phyloP scores from a whole-genome alignment of 2,113 vertebrate genomes.

The Theropithecus gelada region DNA sequence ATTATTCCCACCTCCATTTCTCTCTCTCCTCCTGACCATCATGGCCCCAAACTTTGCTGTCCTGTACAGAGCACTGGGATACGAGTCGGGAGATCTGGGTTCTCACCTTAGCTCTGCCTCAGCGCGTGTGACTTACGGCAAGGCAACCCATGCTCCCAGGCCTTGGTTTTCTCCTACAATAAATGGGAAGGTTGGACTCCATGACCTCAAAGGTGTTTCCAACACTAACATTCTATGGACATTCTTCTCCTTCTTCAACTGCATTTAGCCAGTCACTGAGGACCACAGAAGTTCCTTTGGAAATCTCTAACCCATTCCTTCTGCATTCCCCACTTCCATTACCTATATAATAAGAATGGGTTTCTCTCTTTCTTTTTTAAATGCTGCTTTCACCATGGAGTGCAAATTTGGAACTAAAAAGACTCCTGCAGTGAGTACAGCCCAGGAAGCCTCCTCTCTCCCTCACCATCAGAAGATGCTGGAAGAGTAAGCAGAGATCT shows the following conservation, averaged over 20 bases:
- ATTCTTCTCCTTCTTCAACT: background rate
- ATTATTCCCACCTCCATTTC: background rate
- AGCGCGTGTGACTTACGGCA: background rate
- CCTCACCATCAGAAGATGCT: background rate
- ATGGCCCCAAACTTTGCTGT: background rate
- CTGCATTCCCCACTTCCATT: background rate
- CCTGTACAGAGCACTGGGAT: background rate
- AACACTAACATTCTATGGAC: background rate
- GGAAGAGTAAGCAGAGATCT: background rate
- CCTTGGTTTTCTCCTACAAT: background rate
- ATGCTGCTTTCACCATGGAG: background rate
- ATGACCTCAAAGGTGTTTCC: background rate
- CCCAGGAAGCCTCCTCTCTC: too few species aligned
- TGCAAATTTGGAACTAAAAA: background rate
- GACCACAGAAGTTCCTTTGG: background rate
- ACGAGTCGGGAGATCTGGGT: background rate
- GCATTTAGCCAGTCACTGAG: background rate
- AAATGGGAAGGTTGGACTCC: background rate
- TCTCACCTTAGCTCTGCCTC: background rate
- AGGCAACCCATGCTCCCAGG: background rate
- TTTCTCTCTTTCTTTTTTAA: background rate
- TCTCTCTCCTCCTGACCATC: background rate
- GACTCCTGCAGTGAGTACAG: background rate
- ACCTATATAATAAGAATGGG: background rate
- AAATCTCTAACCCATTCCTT: background rate